These are phyloP conservation scores for Eutolmus rufibarbis DNA, from an alignment of 2,888 invertebrate species.

Conservation along the genomic window DNA sequence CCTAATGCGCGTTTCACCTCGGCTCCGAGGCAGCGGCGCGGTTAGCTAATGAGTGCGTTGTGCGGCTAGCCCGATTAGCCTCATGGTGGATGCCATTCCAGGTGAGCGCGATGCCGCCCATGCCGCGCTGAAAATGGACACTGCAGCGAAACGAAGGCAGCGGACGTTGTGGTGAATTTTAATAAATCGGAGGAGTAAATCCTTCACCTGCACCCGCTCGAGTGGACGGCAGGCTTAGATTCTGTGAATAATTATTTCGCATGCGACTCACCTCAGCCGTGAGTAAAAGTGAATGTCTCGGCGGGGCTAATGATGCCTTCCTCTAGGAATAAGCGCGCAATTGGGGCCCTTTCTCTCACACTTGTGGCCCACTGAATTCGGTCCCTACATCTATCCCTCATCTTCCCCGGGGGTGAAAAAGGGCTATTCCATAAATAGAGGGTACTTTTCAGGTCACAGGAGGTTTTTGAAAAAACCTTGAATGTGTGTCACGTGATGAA, in stretches of 20 bases:
- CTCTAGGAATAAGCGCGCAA: not conserved
- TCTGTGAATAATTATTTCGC: not conserved
- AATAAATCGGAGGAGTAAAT: not conserved
- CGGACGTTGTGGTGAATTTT: conserved; percentile 2
- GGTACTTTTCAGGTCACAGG: not conserved
- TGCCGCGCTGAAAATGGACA: not conserved
- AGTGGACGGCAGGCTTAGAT: not conserved
- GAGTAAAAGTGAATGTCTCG: not conserved
- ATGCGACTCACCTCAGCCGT: not conserved
- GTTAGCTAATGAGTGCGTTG: not conserved
- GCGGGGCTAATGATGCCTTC: not conserved
- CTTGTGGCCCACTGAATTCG: not conserved
- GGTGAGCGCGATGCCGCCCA: not conserved
- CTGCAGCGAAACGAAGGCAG: not conserved
- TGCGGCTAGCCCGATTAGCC: not conserved
- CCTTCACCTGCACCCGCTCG: not conserved
- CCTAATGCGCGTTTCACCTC: conserved; percentile 6
- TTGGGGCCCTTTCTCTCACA: not conserved
- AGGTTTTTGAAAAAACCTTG: not conserved
- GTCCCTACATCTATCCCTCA: not conserved
- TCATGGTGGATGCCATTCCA: not conserved
- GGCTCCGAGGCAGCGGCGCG: not conserved
- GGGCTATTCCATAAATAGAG: not conserved
- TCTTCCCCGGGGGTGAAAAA: not conserved
- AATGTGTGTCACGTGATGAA: not conserved